Base-by-base conservation (phyloP, 2,113 vertebrate genomes). In the Oenanthe melanoleuca region DNA sequence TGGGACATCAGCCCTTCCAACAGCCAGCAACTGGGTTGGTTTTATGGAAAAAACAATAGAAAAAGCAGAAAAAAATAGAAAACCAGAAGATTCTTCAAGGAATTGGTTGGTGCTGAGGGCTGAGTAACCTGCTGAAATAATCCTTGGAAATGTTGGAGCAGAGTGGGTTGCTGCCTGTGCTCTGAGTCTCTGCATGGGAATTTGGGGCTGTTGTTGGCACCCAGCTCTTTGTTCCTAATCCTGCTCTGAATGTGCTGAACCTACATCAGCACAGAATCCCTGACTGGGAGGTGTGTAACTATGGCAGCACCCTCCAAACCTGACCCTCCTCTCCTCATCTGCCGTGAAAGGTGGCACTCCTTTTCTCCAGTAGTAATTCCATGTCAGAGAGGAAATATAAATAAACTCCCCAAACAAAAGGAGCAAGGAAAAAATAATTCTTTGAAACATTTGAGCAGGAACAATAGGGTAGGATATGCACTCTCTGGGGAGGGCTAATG, bases 401-500 rank as follows among this genome's bases (percentile, higher is more conserved):
- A 97, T 95, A 97, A 96, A 96, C 73, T 89, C 63, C 53, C 52
- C 56, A 79, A 82, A 96, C 93, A 96, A 97, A 97, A 97, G 95
- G 45, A 93, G 34, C 91, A 95, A 97, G 96, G 95, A 93, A 96
- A 97, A 97, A 97, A 97, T 96, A 97, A 91, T 96, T 95, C 81
- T 96, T 96, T 97, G 92, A 92, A 96, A 96, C 93, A 83, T 91
- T 92, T 91, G 92, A 92, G 95, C 84, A 86, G 95, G 94, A 96
- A 97, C 97, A 97, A 97, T 97, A 84, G 95, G 92, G 55, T 92
- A 92, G 95, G 96, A 95, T 92, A 86, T 65, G 80, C 77, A 14
- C 55, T 92, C 96, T 95, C 94, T 91, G 86, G 96, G 96, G 97
- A 96, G 70, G 70, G 71, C 60, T 85, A 78, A 28, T 93, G 95